Evolutionary conservation across 2,797 vertebrate species (phyloP).

Genomic region (Pogonophryne albipinna): DNA sequence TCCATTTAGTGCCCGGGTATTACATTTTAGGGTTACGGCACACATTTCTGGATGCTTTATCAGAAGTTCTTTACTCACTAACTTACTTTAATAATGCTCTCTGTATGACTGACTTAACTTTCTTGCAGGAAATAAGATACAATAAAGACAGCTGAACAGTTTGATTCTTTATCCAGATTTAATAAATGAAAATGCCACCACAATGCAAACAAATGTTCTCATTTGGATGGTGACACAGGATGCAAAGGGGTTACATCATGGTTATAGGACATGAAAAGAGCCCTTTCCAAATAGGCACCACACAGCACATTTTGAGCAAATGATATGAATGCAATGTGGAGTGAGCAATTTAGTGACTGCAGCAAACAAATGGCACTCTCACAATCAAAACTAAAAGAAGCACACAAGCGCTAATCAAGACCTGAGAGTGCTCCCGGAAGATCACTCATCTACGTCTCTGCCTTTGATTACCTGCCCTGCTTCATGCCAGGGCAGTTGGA

Average conservation of each 20-base stretch:
- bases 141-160: no score
- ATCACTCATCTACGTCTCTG: constrained; percentile 64
- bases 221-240: constrained; percentile 59
- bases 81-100: no score
- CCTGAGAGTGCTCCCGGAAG: constrained; percentile 51
- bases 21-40: no score
- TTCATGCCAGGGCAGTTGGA: constrained; percentile 56
- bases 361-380: constrained; percentile 46
- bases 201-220: constrained; percentile 21
- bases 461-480: constrained; percentile 70
- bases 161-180: no score
- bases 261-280: constrained; percentile 36
- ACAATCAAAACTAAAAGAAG: constrained; percentile 37
- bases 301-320: constrained; percentile 30
- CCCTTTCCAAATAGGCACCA: constrained; percentile 18
- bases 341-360: constrained; percentile 48
- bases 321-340: constrained; percentile 24
- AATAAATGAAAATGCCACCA: no score
- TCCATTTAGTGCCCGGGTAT: no score
- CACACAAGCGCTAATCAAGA: constrained; percentile 61
- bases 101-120: no score
- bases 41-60: no score
- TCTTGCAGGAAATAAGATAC: no score
- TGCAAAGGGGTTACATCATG: constrained; percentile 37
- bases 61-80: no score